phyloP scores from a whole-genome alignment of 2,113 vertebrate genomes.

The Carlito syrichta region DNA sequence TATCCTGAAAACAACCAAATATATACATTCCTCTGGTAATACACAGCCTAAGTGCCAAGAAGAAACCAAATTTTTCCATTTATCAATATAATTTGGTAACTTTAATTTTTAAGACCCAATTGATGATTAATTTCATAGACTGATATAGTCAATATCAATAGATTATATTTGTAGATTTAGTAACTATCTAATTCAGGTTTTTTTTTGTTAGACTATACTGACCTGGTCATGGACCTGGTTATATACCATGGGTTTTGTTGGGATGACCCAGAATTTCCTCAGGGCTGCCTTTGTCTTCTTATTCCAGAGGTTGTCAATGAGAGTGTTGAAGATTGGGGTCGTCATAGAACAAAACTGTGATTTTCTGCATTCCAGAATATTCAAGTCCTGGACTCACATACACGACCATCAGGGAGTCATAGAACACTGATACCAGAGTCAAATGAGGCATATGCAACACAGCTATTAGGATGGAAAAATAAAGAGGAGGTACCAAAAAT shows the following conservation, averaged over 20 bases:
- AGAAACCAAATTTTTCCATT: background rate
- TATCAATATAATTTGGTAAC: background rate
- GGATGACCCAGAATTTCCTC: background rate
- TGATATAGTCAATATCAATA: background rate
- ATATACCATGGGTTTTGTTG: background rate
- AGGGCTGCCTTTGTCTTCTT: slow-evolving; percentile 60
- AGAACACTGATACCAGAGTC: slow-evolving; percentile 61
- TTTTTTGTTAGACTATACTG: background rate
- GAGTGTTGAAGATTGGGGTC: slow-evolving; percentile 65
- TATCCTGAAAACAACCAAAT: background rate
- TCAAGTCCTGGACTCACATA: slow-evolving; percentile 48
- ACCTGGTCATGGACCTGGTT: background rate
- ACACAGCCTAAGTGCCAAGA: background rate
- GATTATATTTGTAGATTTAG: background rate
- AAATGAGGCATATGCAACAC: slow-evolving; percentile 49
- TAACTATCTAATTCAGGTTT: background rate
- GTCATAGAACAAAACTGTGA: slow-evolving; percentile 61
- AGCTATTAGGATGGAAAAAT: slow-evolving; percentile 45
- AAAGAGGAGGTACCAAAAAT: slow-evolving; percentile 32
- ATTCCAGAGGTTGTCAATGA: slow-evolving; percentile 69
- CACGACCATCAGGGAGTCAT: slow-evolving; percentile 58
- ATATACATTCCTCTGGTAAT: background rate
- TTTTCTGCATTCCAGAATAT: slow-evolving; percentile 31
- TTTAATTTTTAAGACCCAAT: background rate
- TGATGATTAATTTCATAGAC: background rate